phyloP scores from a whole-genome alignment of 2,113 vertebrate genomes.

The Carassius auratus region DNA sequence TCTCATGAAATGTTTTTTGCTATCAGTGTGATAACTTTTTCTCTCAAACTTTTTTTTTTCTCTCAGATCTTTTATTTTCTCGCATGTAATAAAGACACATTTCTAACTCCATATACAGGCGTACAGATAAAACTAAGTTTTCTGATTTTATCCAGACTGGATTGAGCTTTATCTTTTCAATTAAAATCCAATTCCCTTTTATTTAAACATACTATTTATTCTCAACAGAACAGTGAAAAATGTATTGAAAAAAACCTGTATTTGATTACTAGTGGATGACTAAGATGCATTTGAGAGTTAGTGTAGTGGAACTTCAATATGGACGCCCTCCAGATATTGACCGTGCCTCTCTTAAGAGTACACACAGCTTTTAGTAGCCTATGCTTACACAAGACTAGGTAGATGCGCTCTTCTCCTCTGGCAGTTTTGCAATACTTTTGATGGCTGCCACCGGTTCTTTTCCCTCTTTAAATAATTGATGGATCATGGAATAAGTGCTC shows the following conservation, averaged over 20 bases:
- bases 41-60: no score
- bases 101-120: no score
- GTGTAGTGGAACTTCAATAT: conserved; percentile 71
- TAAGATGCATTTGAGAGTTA: conserved; percentile 75
- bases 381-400: conserved; percentile 69
- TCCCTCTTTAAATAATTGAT: conserved; percentile 74
- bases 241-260: conserved; percentile 68
- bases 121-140: conserved; percentile 2
- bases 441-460: conserved; percentile 67
- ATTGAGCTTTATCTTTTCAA: conserved; percentile 56
- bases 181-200: conserved; percentile 69
- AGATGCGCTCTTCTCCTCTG: conserved; percentile 68
- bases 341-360: conserved; percentile 69
- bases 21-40: no score
- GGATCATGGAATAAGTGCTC: conserved; percentile 64
- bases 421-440: conserved; percentile 77
- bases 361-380: conserved; percentile 71
- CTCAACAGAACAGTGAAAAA: conserved; percentile 67
- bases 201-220: conserved; percentile 71
- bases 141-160: background rate
- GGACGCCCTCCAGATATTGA: conserved; percentile 78
- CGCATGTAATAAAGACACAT: no score
- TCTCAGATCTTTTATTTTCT: no score
- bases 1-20: no score
- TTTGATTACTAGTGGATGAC: conserved; percentile 73